A percentile compares a stretch with the other conserved stretches of the same genome.
Conservation (phyloP, 2,113 vertebrate species). For the Epinephelus cyanopodus region DNA sequence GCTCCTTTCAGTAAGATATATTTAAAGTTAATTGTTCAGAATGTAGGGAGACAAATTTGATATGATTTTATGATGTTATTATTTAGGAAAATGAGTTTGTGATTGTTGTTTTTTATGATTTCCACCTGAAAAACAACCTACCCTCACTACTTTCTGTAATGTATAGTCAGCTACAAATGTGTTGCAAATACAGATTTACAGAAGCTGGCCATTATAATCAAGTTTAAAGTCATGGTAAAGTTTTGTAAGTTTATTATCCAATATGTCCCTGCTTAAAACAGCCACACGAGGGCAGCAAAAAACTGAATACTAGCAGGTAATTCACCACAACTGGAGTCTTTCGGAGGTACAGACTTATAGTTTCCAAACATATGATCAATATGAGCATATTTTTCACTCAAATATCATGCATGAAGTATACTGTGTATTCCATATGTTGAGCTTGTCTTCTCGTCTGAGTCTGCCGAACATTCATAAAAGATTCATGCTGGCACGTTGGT, state of each 20-base stretch:
- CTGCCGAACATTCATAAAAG: conserved; percentile 57
- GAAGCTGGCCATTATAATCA: background rate
- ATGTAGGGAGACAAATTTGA: background rate
- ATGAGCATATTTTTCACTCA: background rate
- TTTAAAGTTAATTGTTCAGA: background rate
- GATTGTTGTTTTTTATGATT: background rate
- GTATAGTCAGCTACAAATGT: background rate
- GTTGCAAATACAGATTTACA: background rate
- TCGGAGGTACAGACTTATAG: background rate
- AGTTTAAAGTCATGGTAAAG: background rate
- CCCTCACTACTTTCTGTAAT: background rate
- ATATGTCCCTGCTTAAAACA: background rate
- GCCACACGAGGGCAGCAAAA: conserved; percentile 70
- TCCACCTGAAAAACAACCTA: background rate
- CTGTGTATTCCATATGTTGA: background rate
- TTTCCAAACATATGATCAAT: background rate
- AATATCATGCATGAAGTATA: background rate
- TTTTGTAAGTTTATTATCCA: background rate
- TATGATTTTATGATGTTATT: background rate
- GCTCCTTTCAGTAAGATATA: background rate
- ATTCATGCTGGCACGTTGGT: conserved; percentile 53
- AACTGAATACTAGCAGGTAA: background rate
- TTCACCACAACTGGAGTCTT: background rate
- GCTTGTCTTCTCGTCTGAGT: conserved; percentile 10
- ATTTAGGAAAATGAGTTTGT: background rate